A percentile compares a stretch with the other conserved stretches of the same genome.
Evolutionary conservation across 2,113 vertebrate genomes (phyloP).

Genomic region (Scomber japonicus): DNA sequence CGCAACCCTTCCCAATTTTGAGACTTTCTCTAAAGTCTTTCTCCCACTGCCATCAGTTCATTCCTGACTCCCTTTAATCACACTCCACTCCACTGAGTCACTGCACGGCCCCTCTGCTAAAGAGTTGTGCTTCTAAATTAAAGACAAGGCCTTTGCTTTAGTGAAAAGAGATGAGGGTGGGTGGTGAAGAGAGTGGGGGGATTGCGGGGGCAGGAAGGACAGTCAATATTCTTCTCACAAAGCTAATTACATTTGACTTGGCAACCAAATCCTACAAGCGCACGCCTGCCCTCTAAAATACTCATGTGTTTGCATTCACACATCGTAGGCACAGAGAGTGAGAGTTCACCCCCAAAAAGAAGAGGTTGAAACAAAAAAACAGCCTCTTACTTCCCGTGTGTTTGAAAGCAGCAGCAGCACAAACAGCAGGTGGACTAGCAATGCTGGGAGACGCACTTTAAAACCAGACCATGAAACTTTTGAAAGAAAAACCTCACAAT

Average conservation of each 20-base stretch:
- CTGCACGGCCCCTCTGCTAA: slow-evolving; percentile 21
- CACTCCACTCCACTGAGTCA: slow-evolving; percentile 24
- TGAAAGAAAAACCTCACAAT: neutral
- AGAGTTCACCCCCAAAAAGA: slow-evolving; percentile 6
- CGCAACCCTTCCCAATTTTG: slow-evolving; percentile 37
- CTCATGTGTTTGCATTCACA: slow-evolving; percentile 37
- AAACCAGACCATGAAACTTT: neutral
- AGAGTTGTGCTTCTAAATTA: slow-evolving; percentile 40
- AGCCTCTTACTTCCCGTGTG: neutral
- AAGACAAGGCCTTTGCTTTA: slow-evolving; percentile 43
- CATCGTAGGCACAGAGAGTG: neutral
- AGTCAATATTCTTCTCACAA: slow-evolving; percentile 53
- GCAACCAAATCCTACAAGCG: slow-evolving; percentile 35
- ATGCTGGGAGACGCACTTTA: neutral
- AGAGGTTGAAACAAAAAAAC: neutral
- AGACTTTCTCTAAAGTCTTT: slow-evolving; percentile 58
- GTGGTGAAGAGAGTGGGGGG: neutral
- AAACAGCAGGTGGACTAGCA: neutral
- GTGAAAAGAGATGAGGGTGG: slow-evolving; percentile 33
- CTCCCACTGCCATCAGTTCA: slow-evolving; percentile 45
- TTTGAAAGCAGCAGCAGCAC: neutral
- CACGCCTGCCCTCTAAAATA: slow-evolving; percentile 19
- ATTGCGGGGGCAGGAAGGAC: neutral
- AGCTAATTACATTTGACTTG: slow-evolving; percentile 67
- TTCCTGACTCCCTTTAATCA: slow-evolving; percentile 59